A percentile compares a stretch with the other conserved stretches of the same genome.
These are phyloP conservation scores for Riparia riparia DNA, from an alignment of 2,113 vertebrate genomes.

Conservation along the genomic window DNA sequence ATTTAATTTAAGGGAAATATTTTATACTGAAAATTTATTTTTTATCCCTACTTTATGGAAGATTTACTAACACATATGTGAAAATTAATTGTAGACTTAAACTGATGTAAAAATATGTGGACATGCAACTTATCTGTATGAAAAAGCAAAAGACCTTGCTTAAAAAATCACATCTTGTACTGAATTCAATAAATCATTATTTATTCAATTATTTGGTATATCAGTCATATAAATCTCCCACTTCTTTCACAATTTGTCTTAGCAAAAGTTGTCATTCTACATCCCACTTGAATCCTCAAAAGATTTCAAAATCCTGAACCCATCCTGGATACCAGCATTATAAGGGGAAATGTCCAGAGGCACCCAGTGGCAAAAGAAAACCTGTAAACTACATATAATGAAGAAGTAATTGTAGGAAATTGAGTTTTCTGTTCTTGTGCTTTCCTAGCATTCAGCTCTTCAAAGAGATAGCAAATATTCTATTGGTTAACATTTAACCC, in stretches of 20 bases:
- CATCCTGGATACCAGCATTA: neutral
- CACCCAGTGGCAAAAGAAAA: neutral
- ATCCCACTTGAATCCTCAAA: neutral
- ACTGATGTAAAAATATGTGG: neutral
- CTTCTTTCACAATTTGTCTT: neutral
- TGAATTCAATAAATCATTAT: neutral
- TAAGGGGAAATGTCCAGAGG: neutral
- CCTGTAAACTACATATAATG: neutral
- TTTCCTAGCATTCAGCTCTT: neutral
- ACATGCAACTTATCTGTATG: neutral
- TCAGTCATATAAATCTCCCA: neutral
- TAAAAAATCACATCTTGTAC: neutral
- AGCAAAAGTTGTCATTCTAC: neutral
- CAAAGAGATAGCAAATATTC: neutral
- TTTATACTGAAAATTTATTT: neutral
- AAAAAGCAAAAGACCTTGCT: neutral
- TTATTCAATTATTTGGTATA: neutral
- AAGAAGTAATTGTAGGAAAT: neutral
- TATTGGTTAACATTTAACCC: conserved; percentile 70
- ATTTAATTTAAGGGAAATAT: neutral
- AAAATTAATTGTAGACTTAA: neutral
- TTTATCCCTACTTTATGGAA: neutral
- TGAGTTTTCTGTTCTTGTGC: neutral
- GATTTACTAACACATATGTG: neutral
- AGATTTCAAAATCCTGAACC: neutral